A percentile compares a stretch with the other conserved stretches of the same genome.
phyloP scores from a whole-genome alignment of 2,797 vertebrate genomes.

The Ara ararauna region DNA sequence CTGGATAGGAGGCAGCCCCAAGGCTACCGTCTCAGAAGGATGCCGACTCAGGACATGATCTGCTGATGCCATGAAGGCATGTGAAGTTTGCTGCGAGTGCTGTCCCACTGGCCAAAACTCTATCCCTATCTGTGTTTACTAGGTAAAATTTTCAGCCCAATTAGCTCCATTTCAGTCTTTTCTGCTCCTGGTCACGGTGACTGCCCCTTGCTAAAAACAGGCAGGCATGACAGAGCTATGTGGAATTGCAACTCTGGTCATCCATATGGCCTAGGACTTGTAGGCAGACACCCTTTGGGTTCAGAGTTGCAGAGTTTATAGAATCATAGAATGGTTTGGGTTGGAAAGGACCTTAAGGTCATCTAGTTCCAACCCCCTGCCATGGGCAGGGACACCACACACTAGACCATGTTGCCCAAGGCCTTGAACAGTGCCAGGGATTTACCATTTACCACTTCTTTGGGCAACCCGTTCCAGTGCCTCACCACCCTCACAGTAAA shows the following conservation, averaged over 20 bases:
- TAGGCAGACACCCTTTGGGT: background rate
- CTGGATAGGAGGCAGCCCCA: background rate
- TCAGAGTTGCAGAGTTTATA: background rate
- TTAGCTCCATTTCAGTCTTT: background rate
- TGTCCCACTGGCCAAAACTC: background rate
- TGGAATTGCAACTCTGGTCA: background rate
- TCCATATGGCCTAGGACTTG: accelerated
- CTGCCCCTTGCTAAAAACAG: background rate
- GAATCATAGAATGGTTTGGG: background rate
- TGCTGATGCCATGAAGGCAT: accelerated
- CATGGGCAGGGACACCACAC: background rate
- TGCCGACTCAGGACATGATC: background rate
- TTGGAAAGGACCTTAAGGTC: background rate
- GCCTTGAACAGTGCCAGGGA: background rate
- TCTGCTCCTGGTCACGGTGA: background rate
- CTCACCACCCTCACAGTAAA: background rate
- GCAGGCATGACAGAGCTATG: background rate
- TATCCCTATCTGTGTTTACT: background rate
- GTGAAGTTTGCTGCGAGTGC: background rate
- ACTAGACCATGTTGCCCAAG: background rate
- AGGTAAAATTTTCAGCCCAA: background rate
- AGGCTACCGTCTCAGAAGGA: background rate
- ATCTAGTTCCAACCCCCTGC: background rate
- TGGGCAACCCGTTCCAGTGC: background rate
- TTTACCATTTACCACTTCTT: background rate